phyloP scores from a whole-genome alignment of 2,797 vertebrate species.

The Labroides dimidiatus region DNA sequence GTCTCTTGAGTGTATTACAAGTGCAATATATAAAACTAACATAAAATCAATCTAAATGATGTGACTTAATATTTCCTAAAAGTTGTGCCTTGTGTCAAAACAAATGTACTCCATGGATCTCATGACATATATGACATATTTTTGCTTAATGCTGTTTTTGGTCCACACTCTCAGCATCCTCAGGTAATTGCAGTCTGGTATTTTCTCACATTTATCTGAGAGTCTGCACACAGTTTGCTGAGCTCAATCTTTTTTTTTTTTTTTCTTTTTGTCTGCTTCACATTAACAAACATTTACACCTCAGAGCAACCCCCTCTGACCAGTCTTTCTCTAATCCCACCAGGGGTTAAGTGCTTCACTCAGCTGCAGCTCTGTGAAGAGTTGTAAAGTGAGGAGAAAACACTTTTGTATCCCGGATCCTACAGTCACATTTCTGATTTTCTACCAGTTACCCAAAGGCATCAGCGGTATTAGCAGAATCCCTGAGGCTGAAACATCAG shows the following conservation, averaged over 20 bases:
- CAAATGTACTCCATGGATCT: background rate
- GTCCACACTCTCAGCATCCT: background rate
- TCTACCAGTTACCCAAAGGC: slow-evolving; percentile 27
- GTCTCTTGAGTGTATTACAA: background rate
- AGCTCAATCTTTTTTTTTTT: slow-evolving; percentile 27
- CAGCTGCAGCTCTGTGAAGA: slow-evolving; percentile 24
- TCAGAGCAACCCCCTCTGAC: slow-evolving; percentile 25
- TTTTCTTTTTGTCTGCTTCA: slow-evolving; percentile 31
- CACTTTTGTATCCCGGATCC: slow-evolving; percentile 31
- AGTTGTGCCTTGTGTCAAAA: background rate
- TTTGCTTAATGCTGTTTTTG: background rate
- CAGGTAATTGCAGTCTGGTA: background rate
- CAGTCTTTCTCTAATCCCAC: slow-evolving; percentile 40
- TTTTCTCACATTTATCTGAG: slow-evolving; percentile 13
- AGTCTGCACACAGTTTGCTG: slow-evolving; percentile 19
- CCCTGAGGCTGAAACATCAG: slow-evolving; percentile 36
- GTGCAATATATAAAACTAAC: background rate
- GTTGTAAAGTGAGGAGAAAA: slow-evolving; percentile 23
- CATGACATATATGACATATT: too few relatives aligned
- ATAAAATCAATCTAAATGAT: background rate
- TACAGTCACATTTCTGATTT: slow-evolving; percentile 27
- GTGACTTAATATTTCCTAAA: background rate
- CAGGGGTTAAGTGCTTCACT: slow-evolving; percentile 37
- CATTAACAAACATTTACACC: slow-evolving; percentile 49
- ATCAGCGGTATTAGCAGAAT: slow-evolving; percentile 32